These are phyloP conservation scores for Pachymerium ferrugineum DNA, from an alignment of 2,888 invertebrate genomes.

Conservation along the genomic window DNA sequence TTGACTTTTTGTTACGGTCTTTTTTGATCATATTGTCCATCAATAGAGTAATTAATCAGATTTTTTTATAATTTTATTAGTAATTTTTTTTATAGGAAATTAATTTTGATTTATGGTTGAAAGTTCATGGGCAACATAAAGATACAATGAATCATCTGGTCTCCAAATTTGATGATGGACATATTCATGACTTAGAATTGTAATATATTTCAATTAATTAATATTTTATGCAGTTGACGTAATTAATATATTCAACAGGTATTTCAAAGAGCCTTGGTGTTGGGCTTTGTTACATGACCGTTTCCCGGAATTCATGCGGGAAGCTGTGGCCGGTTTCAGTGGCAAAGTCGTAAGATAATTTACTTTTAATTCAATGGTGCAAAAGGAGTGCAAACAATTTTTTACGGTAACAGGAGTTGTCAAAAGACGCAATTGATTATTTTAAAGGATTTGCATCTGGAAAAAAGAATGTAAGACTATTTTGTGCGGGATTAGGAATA, in stretches of 20 bases:
- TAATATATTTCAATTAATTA: neutral
- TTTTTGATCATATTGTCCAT: too few species aligned
- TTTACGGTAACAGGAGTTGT: neutral
- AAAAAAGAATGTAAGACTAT: neutral
- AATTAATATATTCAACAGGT: neutral
- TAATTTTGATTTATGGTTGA: neutral
- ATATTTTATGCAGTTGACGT: neutral
- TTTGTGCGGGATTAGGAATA: neutral
- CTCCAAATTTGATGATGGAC: neutral
- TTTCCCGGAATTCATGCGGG: neutral
- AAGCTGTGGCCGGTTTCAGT: neutral
- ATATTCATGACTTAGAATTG: neutral
- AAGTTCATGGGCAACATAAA: neutral
- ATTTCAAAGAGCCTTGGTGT: slow-evolving; percentile 16
- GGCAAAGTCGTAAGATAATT: neutral
- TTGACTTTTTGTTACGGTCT: neutral
- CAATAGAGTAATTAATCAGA: too few species aligned
- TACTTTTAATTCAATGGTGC: neutral
- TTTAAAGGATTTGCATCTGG: neutral
- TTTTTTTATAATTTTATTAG: neutral
- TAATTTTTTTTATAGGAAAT: neutral
- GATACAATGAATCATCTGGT: neutral
- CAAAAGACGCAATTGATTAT: neutral
- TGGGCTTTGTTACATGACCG: slow-evolving; percentile 21
- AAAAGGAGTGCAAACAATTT: neutral